phyloP scores from a whole-genome alignment of 2,113 vertebrate species.

The Oreochromis niloticus region DNA sequence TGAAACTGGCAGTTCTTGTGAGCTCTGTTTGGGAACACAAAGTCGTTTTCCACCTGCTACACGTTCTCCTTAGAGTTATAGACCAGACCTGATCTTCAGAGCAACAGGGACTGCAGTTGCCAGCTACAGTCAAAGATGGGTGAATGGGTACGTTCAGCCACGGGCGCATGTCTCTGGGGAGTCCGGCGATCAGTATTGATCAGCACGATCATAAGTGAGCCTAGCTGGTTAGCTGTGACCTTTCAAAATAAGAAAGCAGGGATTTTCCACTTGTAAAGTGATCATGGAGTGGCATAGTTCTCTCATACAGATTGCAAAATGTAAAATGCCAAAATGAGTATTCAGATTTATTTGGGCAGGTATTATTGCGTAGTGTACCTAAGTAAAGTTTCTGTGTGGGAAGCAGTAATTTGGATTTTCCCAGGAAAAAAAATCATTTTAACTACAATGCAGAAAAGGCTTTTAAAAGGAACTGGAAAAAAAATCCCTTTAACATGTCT shows the following conservation, averaged over 20 bases:
- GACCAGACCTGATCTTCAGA: background rate
- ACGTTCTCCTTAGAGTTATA: background rate
- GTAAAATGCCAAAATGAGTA: background rate
- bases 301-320: background rate
- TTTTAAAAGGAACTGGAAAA: background rate
- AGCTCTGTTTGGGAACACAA: background rate
- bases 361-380: background rate
- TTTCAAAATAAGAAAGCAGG: background rate
- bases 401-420: background rate
- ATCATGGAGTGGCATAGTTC: background rate
- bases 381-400: background rate
- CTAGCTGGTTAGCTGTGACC: background rate
- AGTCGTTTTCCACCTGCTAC: background rate
- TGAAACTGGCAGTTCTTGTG: background rate
- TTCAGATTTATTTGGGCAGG: background rate
- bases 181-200: background rate
- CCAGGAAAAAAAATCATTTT: fast-evolving
- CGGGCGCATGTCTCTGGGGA: background rate
- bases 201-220: background rate
- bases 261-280: background rate
- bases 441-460: background rate
- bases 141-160: background rate
- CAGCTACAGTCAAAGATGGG: background rate
- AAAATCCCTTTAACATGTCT: background rate
- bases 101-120: background rate